Evolutionary conservation across 1,140 invertebrate species (phyloP).

Genomic region (Lutraria rhynchaena): DNA sequence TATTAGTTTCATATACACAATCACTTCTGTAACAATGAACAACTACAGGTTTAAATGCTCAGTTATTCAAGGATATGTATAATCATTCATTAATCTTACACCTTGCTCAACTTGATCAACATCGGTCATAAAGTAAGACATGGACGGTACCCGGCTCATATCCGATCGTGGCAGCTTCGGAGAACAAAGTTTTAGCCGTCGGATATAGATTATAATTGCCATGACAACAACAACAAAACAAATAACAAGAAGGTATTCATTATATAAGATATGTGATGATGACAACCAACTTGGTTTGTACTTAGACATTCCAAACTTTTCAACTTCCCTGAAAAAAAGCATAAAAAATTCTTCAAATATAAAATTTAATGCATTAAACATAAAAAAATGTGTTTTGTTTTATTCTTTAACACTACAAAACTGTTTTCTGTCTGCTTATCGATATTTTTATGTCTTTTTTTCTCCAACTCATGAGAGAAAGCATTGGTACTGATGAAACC

Average conservation of each 20-base stretch:
- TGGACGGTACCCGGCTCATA: slow-evolving; percentile 72
- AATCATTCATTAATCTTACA: slow-evolving; percentile 27
- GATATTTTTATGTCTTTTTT: too few species aligned
- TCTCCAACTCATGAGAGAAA: too few species aligned
- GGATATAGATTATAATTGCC: slow-evolving; percentile 73
- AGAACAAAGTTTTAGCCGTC: slow-evolving; percentile 64
- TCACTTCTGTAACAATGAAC: too few species aligned
- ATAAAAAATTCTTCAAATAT: too few species aligned
- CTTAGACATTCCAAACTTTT: slow-evolving; percentile 4
- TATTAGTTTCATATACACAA: too few species aligned
- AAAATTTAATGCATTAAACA: too few species aligned
- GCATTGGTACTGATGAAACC: too few species aligned
- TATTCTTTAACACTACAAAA: too few species aligned
- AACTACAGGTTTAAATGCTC: too few species aligned
- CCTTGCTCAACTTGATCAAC: slow-evolving; percentile 68
- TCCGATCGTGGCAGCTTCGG: slow-evolving; percentile 44
- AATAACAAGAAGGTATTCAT: slow-evolving; percentile 66
- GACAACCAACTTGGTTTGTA: slow-evolving; percentile 51
- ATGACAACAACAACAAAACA: slow-evolving; percentile 74
- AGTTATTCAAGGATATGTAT: slow-evolving; percentile 37
- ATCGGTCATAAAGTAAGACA: slow-evolving; percentile 77
- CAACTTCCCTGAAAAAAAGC: slow-evolving; percentile 49
- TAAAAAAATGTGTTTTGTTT: too few species aligned
- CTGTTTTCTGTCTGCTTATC: too few species aligned
- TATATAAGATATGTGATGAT: slow-evolving; percentile 56